Conservation (phyloP, 2,888 invertebrate species). For the Notodonta dromedarius region DNA sequence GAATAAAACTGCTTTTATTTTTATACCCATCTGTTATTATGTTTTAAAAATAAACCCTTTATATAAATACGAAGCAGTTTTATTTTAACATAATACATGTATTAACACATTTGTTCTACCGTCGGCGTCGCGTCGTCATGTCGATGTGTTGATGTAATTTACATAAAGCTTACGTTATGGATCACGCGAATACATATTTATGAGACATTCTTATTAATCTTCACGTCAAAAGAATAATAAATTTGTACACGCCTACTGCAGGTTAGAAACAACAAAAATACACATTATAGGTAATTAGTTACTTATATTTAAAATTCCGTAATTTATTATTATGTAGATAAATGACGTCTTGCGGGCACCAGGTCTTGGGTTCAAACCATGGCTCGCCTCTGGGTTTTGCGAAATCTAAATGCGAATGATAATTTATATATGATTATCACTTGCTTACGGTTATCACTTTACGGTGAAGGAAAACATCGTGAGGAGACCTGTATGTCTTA, state of each 20-base stretch:
- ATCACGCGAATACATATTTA: neutral
- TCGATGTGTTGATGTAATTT: constrained; percentile 9
- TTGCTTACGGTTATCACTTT: no score
- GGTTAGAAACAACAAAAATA: neutral
- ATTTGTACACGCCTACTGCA: constrained; percentile 15
- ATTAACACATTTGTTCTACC: constrained; percentile 21
- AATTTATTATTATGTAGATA: no score
- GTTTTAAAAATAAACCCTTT: constrained; percentile 29
- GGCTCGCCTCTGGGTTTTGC: no score
- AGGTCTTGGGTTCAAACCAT: no score
- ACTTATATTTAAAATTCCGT: no score
- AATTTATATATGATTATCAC: no score
- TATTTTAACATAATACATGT: constrained; percentile 56
- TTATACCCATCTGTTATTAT: constrained; percentile 18
- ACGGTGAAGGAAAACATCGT: no score
- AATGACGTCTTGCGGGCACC: no score
- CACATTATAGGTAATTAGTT: no score
- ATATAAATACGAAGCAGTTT: constrained; percentile 53
- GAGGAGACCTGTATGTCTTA: no score
- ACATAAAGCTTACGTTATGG: constrained; percentile 7
- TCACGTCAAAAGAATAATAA: neutral
- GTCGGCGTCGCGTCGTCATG: neutral
- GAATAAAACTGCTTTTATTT: constrained; percentile 6
- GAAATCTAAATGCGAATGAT: no score
- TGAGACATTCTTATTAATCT: neutral